Conservation (phyloP, 2,888 invertebrate genomes). For the Dryadula phaetusa region DNA sequence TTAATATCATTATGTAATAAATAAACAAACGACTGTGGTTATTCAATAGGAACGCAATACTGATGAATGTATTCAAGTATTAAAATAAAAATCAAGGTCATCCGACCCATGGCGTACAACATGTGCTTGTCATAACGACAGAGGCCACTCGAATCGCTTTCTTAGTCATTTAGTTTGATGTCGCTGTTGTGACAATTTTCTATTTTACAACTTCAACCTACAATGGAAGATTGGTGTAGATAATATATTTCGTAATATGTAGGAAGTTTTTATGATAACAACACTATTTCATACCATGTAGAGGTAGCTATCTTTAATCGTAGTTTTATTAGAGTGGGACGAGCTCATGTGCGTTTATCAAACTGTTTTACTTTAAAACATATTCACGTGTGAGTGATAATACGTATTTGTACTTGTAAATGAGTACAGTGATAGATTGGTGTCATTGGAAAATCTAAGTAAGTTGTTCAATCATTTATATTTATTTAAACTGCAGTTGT, state of each 20-base stretch:
- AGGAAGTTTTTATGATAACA: slow-evolving; percentile 10
- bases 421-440: not conserved
- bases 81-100: slow-evolving; percentile 16
- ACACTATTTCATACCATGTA: slow-evolving; percentile 6
- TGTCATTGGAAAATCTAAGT: not conserved
- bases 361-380: not conserved
- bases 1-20: not conserved
- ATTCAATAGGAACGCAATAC: not conserved
- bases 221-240: not conserved
- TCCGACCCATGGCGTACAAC: not conserved
- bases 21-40: not conserved
- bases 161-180: not conserved
- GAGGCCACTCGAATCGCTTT: slow-evolving; percentile 1
- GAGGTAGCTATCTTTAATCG: slow-evolving; percentile 9
- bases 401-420: not conserved
- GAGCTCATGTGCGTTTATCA: not conserved
- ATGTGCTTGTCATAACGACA: slow-evolving; percentile 4
- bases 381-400: slow-evolving; percentile 4
- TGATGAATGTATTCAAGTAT: not conserved
- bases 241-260: slow-evolving; percentile 11
- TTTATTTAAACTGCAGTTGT: not conserved
- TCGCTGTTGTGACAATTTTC: not conserved
- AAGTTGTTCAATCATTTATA: not conserved
- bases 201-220: not conserved
- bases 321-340: slow-evolving; percentile 10